phyloP scores from a whole-genome alignment of 2,888 invertebrate species.

The Drosophila prostipennis region DNA sequence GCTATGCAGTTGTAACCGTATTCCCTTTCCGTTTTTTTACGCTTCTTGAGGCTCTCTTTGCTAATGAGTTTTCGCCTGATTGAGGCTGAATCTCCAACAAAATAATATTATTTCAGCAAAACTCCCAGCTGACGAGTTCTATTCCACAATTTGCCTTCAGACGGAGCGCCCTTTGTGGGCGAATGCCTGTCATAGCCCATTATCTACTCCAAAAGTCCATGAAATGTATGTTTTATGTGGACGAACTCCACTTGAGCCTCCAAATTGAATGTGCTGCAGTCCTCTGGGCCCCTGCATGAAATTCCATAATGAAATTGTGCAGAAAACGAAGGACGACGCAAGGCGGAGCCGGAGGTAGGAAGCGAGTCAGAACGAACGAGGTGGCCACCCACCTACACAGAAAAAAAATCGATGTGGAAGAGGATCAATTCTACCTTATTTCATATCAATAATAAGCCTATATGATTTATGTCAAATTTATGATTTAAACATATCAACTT shows the following conservation, averaged over 20 bases:
- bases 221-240: slow-evolving; percentile 11
- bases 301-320: slow-evolving; percentile 68
- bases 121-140: neutral
- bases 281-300: slow-evolving; percentile 48
- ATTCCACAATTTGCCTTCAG: neutral
- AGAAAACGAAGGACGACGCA: slow-evolving; percentile 36
- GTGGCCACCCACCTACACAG: slow-evolving; percentile 36
- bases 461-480: no score
- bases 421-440: no score
- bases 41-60: neutral
- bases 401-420: no score
- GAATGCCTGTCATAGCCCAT: slow-evolving; percentile 10
- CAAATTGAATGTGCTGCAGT: slow-evolving; percentile 21
- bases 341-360: neutral
- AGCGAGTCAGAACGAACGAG: slow-evolving; percentile 9
- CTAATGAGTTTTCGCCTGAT: slow-evolving; percentile 16
- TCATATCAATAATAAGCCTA: no score
- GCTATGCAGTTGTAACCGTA: neutral
- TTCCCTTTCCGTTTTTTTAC: neutral
- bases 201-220: slow-evolving; percentile 11
- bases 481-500: no score
- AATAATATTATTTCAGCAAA: slow-evolving; percentile 20
- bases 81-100: neutral
- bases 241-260: neutral
- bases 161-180: neutral